Evolutionary conservation across 2,113 vertebrate species (phyloP).

Genomic region (Sapayoa aenigma): DNA sequence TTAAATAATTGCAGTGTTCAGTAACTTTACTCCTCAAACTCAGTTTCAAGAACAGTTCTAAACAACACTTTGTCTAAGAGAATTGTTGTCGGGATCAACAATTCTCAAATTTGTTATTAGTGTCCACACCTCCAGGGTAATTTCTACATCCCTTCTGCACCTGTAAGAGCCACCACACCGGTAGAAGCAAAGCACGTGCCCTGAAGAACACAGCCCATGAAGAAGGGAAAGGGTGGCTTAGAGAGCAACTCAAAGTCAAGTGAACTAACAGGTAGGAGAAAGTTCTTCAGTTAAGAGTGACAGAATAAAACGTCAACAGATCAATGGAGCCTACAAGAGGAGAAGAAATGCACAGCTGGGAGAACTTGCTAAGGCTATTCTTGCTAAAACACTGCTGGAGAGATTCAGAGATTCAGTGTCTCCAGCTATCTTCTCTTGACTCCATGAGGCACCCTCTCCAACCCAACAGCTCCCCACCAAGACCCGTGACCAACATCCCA

Average conservation of each 20-base stretch:
- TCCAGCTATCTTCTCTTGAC: background rate
- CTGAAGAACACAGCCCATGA: accelerated
- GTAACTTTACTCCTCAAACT: background rate
- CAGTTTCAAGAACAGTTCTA: background rate
- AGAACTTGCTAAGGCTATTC: background rate
- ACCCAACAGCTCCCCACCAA: background rate
- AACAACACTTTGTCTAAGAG: background rate
- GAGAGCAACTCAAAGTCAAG: background rate
- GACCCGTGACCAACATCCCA: background rate
- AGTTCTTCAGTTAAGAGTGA: background rate
- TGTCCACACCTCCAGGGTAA: background rate
- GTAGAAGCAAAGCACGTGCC: background rate
- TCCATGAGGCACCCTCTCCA: background rate
- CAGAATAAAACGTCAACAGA: background rate
- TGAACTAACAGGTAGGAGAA: background rate
- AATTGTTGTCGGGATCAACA: background rate
- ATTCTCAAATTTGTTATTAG: background rate
- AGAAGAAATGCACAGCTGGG: background rate
- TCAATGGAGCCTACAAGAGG: background rate
- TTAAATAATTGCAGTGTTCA: background rate
- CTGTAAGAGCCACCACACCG: background rate
- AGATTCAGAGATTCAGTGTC: background rate
- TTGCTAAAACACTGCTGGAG: background rate
- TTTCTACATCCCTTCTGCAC: background rate
- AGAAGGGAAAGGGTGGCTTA: background rate